Evolutionary conservation across 2,797 vertebrate genomes (phyloP).

Genomic region (Catamblyrhynchus diadema): DNA sequence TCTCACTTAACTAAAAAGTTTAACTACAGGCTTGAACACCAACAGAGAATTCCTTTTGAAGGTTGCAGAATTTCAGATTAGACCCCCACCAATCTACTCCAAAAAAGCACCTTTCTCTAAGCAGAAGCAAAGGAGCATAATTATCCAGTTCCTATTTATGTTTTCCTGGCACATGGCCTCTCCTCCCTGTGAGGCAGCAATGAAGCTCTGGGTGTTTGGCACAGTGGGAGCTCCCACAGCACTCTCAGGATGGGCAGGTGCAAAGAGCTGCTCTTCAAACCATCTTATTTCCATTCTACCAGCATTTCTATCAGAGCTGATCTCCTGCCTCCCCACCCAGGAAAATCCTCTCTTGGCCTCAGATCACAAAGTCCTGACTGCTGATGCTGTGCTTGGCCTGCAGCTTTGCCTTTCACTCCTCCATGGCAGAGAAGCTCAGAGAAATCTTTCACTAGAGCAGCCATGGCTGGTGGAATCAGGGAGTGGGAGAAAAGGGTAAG

Average conservation of each 20-base stretch:
- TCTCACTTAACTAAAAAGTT: not conserved
- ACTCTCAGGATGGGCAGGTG: not conserved
- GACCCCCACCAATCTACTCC: not conserved
- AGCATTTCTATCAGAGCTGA: not conserved
- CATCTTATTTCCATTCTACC: not conserved
- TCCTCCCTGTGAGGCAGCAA: not conserved
- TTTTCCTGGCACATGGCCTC: not conserved
- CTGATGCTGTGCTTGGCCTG: not conserved
- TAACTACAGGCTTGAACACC: not conserved
- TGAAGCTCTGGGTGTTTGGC: fast-evolving
- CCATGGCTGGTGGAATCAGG: not conserved
- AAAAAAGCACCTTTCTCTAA: not conserved
- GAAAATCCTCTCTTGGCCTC: not conserved
- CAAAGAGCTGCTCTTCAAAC: not conserved
- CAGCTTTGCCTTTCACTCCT: not conserved
- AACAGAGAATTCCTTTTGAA: not conserved
- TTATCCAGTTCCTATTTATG: not conserved
- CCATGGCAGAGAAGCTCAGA: not conserved
- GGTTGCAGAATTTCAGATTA: not conserved
- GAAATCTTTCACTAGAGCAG: not conserved
- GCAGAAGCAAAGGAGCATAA: not conserved
- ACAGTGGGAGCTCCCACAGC: not conserved
- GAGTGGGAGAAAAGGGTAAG: not conserved
- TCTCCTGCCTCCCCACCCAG: not conserved
- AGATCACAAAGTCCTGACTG: not conserved